Evolutionary conservation across 2,888 invertebrate species (phyloP), one percentile per base, ranked within the genome.

Genomic region (Polietes domitor): DNA sequence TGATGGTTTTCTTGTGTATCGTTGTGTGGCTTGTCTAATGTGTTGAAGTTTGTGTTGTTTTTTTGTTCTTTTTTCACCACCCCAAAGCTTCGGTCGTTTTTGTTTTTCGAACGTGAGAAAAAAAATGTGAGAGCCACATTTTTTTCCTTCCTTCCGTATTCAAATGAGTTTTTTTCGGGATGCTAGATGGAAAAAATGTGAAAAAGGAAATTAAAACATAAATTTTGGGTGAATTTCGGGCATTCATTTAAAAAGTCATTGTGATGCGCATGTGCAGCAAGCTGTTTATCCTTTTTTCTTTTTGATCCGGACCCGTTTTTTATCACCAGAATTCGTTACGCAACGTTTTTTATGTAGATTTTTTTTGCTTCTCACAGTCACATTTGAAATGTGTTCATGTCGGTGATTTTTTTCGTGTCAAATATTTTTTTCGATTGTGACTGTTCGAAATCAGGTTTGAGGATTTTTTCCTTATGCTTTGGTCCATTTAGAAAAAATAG

Each of bases 51-150:
- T 68, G 37, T 37, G 37, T 37, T 37, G 37, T 37, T 37, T 37
- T 37, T 37, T 43, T 77, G 47, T 74, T 71, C 53, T 74, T 32
- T 72, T n/a, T 7, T 68, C 28, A 21, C 47, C 53, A 77, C 82
- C 77, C 78, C 32, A 74, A 78, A 77, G 74, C 55, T 77, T 70
- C 9, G n/a, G 47, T 1, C 2, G 58, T 2, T 12, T 15, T n/a
- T n/a, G 2, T 32, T 32, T 24, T 71, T 71, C 12, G 19, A 55
- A 72, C 77, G 81, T 84, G 77, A 75, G 84, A 77, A 81, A 80
- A 83, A 83, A 84, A 84, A 78, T 76, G 68, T 84, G 78, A 73
- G 81, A 37, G 81, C 73, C 84, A 79, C 81, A 73, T 84, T 84
- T 84, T 84, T 84, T 81, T 72, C 4, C 17, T 2, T 50, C 28